Evolutionary conservation across 2,797 vertebrate genomes (phyloP).

Genomic region (Ctenopoma kingsleyae): DNA sequence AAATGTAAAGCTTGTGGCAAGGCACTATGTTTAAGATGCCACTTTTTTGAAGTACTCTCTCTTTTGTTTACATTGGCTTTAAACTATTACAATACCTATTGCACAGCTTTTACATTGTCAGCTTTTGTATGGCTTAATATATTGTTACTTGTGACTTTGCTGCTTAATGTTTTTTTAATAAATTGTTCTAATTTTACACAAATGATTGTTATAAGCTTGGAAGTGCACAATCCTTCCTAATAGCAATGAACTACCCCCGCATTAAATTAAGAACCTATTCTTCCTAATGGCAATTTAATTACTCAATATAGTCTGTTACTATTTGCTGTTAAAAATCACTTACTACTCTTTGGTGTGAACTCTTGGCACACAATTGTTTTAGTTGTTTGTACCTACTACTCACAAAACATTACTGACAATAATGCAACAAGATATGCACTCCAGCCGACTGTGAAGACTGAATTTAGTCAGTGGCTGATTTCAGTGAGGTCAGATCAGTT

Average conservation of each 20-base stretch:
- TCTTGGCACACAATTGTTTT: slow-evolving; percentile 73
- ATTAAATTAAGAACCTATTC: slow-evolving; percentile 52
- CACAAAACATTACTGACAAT: slow-evolving; percentile 44
- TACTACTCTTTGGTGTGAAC: slow-evolving; percentile 67
- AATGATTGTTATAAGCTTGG: slow-evolving; percentile 75
- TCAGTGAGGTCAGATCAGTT: slow-evolving; percentile 51
- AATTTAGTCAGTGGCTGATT: slow-evolving; percentile 44
- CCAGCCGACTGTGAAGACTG: slow-evolving; percentile 30
- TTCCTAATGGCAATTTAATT: slow-evolving; percentile 59
- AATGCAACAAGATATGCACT: slow-evolving; percentile 29
- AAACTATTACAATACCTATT: slow-evolving; percentile 71
- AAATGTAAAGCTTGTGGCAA: slow-evolving; percentile 84
- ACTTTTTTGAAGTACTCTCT: slow-evolving; percentile 61
- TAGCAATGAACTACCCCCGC: slow-evolving; percentile 56
- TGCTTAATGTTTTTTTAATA: slow-evolving; percentile 55
- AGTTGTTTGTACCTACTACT: slow-evolving; percentile 59
- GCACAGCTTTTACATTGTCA: slow-evolving; percentile 69
- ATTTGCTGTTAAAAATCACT: slow-evolving; percentile 42
- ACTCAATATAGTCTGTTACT: slow-evolving; percentile 53
- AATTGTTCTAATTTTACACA: slow-evolving; percentile 66
- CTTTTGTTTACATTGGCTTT: slow-evolving; percentile 68
- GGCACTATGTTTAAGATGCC: slow-evolving; percentile 87
- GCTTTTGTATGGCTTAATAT: slow-evolving; percentile 78
- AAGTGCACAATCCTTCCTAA: slow-evolving; percentile 69
- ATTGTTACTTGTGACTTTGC: slow-evolving; percentile 44